Evolutionary conservation across 2,797 vertebrate species (phyloP), one percentile per base, ranked within the genome.

Genomic region (Sphaeramia orbicularis): DNA sequence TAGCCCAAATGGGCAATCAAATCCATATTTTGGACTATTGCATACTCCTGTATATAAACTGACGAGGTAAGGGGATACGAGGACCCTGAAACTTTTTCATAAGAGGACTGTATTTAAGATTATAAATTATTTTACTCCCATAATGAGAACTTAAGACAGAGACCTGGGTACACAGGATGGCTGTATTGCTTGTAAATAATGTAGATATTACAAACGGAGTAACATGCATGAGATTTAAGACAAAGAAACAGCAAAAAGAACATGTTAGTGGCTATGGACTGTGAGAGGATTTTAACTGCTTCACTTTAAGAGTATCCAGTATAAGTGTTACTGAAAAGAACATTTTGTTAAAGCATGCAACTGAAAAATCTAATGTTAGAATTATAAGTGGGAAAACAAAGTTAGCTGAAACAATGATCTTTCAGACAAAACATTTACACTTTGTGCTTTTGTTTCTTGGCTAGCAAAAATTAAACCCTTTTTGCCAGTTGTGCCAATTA

Each of bases 131-230:
- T 98, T 99, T 99, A 97, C 96, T 98, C 96, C 95, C 94, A 92
- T 93, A 92, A 91, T 89, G 79, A 92, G 75, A 91, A 90, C 80
- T 88, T 91, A 88, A 89, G 89, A 90, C 83, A 91, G 88, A 92
- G 90, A 89, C 90, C 86, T 90, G 91, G 86, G 83, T 89, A 86
- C 76, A 92, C 90, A 90, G 87, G 90, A 91, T 74, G 96, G 97
- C 96, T 98, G 96, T 98, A 96, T 95, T 96, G 96, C 96, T 96
- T 99, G 98, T 99, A 99, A 92, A 99, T 99, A 99, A 81, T 99
- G 97, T 99, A 99, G 95, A 99, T 99, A 99, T 83, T 90, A 89
- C 87, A 92, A 77, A 97, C 91, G 92, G 96, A 98, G 95, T 95
- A 95, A 96, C 95, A 96, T 99, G 97, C 97, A 99, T 99, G 97